phyloP scores from a whole-genome alignment of 2,888 invertebrate species.

The Tachystola acroxantha region DNA sequence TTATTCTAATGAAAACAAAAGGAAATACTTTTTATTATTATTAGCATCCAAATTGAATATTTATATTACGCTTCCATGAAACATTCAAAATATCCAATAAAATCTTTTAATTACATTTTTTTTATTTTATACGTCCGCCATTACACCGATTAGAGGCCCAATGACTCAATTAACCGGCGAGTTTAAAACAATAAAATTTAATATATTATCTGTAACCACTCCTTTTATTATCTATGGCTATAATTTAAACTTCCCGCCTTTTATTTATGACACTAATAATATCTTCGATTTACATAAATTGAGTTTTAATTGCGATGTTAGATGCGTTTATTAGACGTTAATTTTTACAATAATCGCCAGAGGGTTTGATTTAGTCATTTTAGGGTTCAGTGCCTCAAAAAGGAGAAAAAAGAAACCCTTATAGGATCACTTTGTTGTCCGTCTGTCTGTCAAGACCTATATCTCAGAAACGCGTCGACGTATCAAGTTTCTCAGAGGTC shows the following conservation, averaged over 20 bases:
- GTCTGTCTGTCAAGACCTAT: too few species aligned
- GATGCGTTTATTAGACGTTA: constrained; percentile 26
- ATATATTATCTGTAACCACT: constrained; percentile 29
- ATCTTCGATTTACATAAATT: constrained; percentile 49
- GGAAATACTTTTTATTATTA: too few species aligned
- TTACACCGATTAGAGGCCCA: constrained; percentile 26
- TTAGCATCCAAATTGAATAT: background rate
- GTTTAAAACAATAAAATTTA: constrained; percentile 46
- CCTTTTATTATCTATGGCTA: constrained; percentile 30
- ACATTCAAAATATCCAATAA: background rate
- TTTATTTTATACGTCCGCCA: background rate
- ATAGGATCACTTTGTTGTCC: too few species aligned
- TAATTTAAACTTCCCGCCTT: constrained; percentile 33
- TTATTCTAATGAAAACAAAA: too few species aligned
- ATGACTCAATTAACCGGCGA: constrained; percentile 43
- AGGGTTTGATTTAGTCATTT: too few species aligned
- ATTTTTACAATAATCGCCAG: constrained; percentile 1
- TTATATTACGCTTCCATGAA: too few species aligned
- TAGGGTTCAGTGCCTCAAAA: too few species aligned
- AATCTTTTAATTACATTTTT: constrained; percentile 1
- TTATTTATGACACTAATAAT: constrained; percentile 50
- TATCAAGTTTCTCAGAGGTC: too few species aligned
- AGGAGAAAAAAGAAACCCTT: too few species aligned
- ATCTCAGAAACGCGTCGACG: too few species aligned
- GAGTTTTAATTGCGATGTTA: constrained; percentile 43